phyloP scores from a whole-genome alignment of 2,888 invertebrate genomes.

The Anodontia alba region DNA sequence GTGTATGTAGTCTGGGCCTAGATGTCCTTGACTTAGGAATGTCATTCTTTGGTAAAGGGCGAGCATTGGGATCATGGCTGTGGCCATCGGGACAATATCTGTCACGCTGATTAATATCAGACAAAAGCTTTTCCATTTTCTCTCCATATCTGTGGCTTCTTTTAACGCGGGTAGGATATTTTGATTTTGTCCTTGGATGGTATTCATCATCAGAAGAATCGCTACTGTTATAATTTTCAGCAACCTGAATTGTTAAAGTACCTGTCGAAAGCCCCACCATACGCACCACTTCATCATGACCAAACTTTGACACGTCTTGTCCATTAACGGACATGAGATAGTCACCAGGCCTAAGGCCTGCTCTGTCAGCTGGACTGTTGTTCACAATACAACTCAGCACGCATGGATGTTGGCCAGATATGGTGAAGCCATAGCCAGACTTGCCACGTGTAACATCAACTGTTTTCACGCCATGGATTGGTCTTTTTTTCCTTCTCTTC shows the following conservation, averaged over 20 bases:
- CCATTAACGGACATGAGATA: conserved; percentile 95
- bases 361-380: conserved; percentile 95
- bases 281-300: conserved; percentile 96
- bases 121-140: conserved; percentile 65
- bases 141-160: conserved; percentile 44
- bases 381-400: conserved; percentile 96
- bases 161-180: conserved; percentile 79
- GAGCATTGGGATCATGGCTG: conserved; percentile 64
- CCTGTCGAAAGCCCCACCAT: conserved; percentile 95
- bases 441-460: conserved; percentile 94
- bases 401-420: conserved; percentile 98
- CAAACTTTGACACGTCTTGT: conserved; percentile 94
- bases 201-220: conserved; percentile 92
- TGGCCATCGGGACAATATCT: conserved; percentile 58
- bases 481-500: conserved; percentile 89
- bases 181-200: conserved; percentile 81
- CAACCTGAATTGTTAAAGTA: conserved; percentile 79
- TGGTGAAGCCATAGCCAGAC: conserved; percentile 98
- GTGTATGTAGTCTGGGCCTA: conserved; percentile 62
- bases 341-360: conserved; percentile 96
- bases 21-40: conserved; percentile 55
- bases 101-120: conserved; percentile 66
- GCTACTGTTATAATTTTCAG: conserved; percentile 89
- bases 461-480: conserved; percentile 91
- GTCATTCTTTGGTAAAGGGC: conserved; percentile 49